phyloP scores from a whole-genome alignment of 2,113 vertebrate genomes.

The Ceyx melanurus region DNA sequence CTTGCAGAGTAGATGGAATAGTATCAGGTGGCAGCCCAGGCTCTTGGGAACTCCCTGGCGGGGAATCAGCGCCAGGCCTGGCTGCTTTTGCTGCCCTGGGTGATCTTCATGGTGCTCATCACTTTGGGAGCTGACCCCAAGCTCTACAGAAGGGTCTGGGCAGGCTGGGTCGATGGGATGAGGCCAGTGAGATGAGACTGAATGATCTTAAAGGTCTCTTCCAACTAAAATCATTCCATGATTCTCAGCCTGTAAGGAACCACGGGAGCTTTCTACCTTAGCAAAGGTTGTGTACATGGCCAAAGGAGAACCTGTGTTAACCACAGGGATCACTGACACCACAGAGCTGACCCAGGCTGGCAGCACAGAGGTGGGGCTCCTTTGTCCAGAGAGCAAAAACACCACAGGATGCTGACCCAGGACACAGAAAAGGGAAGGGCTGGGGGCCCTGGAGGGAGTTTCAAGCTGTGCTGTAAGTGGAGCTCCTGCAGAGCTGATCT shows the following conservation, averaged over 20 bases:
- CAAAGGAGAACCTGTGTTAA: background rate
- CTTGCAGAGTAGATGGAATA: fast-evolving
- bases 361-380: background rate
- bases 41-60: background rate
- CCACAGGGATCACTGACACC: background rate
- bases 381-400: background rate
- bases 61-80: background rate
- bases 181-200: background rate
- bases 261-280: background rate
- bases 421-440: background rate
- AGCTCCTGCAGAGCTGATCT: background rate
- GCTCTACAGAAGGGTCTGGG: background rate
- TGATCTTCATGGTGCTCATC: background rate
- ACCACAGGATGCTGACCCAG: background rate
- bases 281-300: background rate
- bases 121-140: background rate
- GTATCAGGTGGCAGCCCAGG: background rate
- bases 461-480: background rate
- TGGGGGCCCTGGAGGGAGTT: background rate
- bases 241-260: background rate
- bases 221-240: background rate
- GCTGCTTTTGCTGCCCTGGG: background rate
- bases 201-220: no score
- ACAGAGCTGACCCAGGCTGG: background rate
- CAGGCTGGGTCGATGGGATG: background rate